A percentile compares a stretch with the other conserved stretches of the same genome.
phyloP scores from a whole-genome alignment of 2,888 invertebrate species.

The Epinotia ramella region DNA sequence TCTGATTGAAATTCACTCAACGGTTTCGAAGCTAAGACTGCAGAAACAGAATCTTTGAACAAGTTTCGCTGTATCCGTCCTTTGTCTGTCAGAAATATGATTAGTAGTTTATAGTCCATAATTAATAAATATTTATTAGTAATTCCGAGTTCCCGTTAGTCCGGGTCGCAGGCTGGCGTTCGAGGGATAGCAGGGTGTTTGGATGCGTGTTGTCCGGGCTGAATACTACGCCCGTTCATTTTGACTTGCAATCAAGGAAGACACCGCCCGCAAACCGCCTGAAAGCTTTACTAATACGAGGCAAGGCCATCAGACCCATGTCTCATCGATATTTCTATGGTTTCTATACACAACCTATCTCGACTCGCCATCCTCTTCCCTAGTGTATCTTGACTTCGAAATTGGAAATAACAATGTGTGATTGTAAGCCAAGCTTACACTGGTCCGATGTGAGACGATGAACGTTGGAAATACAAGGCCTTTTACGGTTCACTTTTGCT shows the following conservation, averaged over 20 bases:
- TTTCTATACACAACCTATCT: background rate
- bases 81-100: too few species aligned
- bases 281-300: conserved; percentile 13
- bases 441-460: background rate
- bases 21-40: too few species aligned
- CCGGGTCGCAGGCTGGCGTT: too few species aligned
- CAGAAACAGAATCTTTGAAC: too few species aligned
- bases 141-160: too few species aligned
- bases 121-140: too few species aligned
- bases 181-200: too few species aligned
- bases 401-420: background rate
- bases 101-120: too few species aligned
- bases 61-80: too few species aligned
- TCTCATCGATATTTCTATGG: conserved; percentile 7
- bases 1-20: too few species aligned
- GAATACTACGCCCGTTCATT: background rate
- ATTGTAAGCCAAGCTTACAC: background rate
- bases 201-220: background rate
- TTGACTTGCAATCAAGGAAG: background rate
- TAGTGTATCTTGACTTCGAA: background rate
- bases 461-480: background rate
- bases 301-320: conserved; percentile 18
- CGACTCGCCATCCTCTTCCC: background rate
- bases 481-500: conserved; percentile 7
- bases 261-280: background rate